Evolutionary conservation across 2,888 invertebrate species (phyloP), one percentile per base, ranked within the genome.

Genomic region (Tetragonula carbonaria): DNA sequence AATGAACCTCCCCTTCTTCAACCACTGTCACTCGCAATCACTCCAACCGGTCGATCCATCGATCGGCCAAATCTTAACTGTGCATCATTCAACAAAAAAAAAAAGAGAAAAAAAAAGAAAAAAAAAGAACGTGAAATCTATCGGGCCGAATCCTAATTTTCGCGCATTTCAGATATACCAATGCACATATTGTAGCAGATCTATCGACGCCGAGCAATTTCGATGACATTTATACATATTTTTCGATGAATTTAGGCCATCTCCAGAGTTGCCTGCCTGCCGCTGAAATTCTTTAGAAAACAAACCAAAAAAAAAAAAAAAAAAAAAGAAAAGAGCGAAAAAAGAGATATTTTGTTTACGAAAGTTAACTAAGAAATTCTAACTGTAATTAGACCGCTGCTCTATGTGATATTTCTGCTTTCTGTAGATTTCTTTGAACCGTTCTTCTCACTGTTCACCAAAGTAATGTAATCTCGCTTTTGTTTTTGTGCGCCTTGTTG

Each of bases 221-320:
- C 91, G 90, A 92, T 91, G 88, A 92, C 92, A 91, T 93, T 91
- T 87, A 86, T 82, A 92, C 55, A 73, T 63, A 2, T 75, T 63
- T 75, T 91, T 92, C 38, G 92, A 88, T 86, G 76, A 91, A 91
- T 93, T 93, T 94, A 94, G 94, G 94, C 94, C 94, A 94, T 94
- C 94, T 94, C 94, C 94, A 94, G 94, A 94, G 94, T 94, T 94
- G 93, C 93, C 94, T 93, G 93, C 89, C 90, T 92, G 91, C 91
- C 89, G 88, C 82, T 86, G 57, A 70, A 57, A 21, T 75, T 33
- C n/a, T 63, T 71, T 23, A 45, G 45, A 66, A 65, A 45, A 66
- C 21, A 45, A 45, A 65, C 21, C 21, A n/a, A 66, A 45, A 66
- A 45, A 38, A 45, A 62, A 28, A 28, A 28, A 33, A 13, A 38